Percentiles rank a stretch among this genome's conserved stretches.
Conservation (phyloP, 1,140 invertebrate genomes). For the Aphaenogaster ashmeadi region DNA sequence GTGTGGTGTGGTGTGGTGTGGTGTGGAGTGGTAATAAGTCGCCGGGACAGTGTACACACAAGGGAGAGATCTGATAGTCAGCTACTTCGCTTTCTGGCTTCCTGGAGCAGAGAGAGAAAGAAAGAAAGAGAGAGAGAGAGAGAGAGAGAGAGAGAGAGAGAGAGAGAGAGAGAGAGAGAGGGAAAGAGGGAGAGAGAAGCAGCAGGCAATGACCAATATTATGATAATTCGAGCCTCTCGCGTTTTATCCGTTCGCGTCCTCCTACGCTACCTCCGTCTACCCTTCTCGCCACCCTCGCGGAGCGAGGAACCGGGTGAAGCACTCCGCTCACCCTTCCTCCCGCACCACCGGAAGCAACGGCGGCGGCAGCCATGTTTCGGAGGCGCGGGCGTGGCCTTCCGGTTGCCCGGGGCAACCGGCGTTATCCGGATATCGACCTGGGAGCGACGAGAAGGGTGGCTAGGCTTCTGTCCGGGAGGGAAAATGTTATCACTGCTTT, state of each 20-base stretch:
- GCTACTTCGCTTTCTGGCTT: slow-evolving; percentile 40
- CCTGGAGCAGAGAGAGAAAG: background rate
- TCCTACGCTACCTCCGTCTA: background rate
- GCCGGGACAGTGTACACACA: slow-evolving; percentile 44
- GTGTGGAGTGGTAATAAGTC: slow-evolving; percentile 50
- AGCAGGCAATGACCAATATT: slow-evolving; percentile 85
- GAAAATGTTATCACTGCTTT: slow-evolving; percentile 88
- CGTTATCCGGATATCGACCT: slow-evolving; percentile 86
- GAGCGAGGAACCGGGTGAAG: slow-evolving; percentile 13
- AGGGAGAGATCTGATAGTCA: slow-evolving; percentile 48
- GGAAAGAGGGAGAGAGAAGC: slow-evolving; percentile 39
- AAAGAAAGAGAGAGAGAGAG: background rate
- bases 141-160: background rate
- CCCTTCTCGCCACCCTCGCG: slow-evolving; percentile 33
- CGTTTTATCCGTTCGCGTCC: slow-evolving; percentile 70
- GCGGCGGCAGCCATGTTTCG: slow-evolving; percentile 83
- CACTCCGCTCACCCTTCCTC: slow-evolving; percentile 46
- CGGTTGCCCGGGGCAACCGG: slow-evolving; percentile 83
- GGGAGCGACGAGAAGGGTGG: slow-evolving; percentile 83
- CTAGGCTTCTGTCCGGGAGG: slow-evolving; percentile 87
- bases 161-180: slow-evolving; percentile 31
- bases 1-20: background rate
- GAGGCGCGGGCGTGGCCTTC: slow-evolving; percentile 85
- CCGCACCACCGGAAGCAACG: slow-evolving; percentile 45
- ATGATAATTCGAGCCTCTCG: slow-evolving; percentile 84